Conservation (phyloP, 2,797 vertebrate species). For the Acrossocheilus wenchowensis region DNA sequence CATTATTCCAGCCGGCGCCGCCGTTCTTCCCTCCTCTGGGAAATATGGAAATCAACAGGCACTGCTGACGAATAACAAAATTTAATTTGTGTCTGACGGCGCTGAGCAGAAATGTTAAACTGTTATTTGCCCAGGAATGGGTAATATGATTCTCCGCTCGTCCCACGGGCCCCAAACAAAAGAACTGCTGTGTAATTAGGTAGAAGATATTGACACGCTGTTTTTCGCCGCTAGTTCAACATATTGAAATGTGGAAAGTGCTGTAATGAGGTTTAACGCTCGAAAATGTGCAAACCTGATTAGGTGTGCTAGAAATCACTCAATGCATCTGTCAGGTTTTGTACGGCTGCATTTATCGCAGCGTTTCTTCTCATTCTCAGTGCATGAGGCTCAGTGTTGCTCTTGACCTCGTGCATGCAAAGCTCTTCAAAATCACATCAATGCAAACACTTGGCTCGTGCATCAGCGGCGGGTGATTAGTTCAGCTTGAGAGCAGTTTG, state of each 20-base stretch:
- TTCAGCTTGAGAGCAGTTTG: constrained; percentile 72
- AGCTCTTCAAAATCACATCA: neutral
- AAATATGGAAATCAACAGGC: constrained; percentile 49
- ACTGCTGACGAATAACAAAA: constrained; percentile 45
- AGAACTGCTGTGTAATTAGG: constrained; percentile 54
- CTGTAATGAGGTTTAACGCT: constrained; percentile 52
- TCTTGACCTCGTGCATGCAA: neutral
- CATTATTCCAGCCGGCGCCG: neutral
- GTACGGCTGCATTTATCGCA: neutral
- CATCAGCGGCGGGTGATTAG: constrained; percentile 71
- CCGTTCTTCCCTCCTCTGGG: constrained; percentile 41
- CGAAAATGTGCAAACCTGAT: constrained; percentile 43
- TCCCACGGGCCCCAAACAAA: constrained; percentile 48
- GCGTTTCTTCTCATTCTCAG: constrained; percentile 1
- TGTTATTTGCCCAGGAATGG: constrained; percentile 55
- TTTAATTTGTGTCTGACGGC: constrained; percentile 54
- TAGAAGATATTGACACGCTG: constrained; percentile 51
- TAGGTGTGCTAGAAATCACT: constrained; percentile 31
- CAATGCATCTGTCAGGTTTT: neutral
- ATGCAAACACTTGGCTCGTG: neutral
- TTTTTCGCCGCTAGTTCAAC: constrained; percentile 50
- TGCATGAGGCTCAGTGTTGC: neutral
- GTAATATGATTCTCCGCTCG: constrained; percentile 55
- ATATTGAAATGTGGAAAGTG: constrained; percentile 49
- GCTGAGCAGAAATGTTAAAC: constrained; percentile 56